Evolutionary conservation across 1,140 invertebrate species (phyloP), one percentile per base, ranked within the genome.

Genomic region (Orussus abietinus): DNA sequence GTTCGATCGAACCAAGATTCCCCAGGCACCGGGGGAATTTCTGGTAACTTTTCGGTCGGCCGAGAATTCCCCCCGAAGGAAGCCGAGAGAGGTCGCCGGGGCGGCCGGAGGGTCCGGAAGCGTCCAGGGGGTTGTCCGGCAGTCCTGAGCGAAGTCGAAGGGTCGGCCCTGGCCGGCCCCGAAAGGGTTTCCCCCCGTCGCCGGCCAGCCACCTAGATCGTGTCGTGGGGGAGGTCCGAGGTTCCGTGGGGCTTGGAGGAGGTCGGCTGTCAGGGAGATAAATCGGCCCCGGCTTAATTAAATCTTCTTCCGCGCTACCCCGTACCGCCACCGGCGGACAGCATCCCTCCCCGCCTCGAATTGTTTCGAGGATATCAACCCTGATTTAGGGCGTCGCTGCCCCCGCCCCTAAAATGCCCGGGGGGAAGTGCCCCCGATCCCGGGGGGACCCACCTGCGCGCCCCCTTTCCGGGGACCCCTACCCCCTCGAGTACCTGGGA

Each of bases 201-300:
- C 19, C 34, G 33, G 46, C 40, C 42, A 41, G 53, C 49, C 51
- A 54, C 57, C 58, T 57, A 53, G 52, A 59, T 54, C 57, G 58
- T 59, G 55, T 66, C 59, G 55, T 51, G 40, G 57, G 55, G 47
- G 40, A 59, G 49, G 59, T 51, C 53, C 45, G 47, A 55, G 55
- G 52, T 62, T 64, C 56, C 61, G 55, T 62, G 50, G 45, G 54
- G 47, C 44, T 35, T 52, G 47, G 41, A 55, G 49, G 40, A 45
- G 61, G 59, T 61, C 61, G 59, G 62, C 71, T 72, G 69, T 72
- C 71, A 72, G 67, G 52, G 71, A 74, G 71, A 74, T 72, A 74
- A 74, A 72, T 72, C 71, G 71, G 66, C 61, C 57, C 64, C 55
- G 56, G 71, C 71, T 72, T 74, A 74, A 74, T 74, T 74, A 74